phyloP scores from a whole-genome alignment of 2,113 vertebrate species.

The Eleginops maclovinus region DNA sequence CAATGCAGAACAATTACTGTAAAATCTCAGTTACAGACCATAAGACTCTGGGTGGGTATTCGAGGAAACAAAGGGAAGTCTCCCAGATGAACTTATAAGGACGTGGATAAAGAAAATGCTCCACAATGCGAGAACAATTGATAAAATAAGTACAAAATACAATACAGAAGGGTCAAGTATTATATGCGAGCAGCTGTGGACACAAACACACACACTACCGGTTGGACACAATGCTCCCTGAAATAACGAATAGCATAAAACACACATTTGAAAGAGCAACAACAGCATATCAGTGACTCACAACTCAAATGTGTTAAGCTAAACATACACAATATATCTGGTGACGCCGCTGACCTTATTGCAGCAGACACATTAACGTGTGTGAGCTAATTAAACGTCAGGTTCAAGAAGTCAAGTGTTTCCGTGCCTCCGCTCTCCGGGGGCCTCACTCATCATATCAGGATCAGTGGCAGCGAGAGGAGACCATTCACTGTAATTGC shows the following conservation, averaged over 20 bases:
- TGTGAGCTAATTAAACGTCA: constrained; percentile 11
- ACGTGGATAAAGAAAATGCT: too few relatives aligned
- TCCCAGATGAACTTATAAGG: too few relatives aligned
- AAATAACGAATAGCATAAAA: background rate
- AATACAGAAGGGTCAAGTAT: too few relatives aligned
- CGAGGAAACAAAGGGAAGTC: too few relatives aligned
- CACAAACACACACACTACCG: too few relatives aligned
- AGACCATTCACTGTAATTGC: constrained; percentile 22
- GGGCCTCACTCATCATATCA: constrained; percentile 6
- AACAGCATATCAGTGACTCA: background rate
- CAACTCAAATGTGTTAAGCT: background rate
- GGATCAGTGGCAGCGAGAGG: constrained; percentile 6
- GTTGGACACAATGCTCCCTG: too few relatives aligned
- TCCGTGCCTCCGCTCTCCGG: constrained; percentile 2
- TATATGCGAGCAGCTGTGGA: too few relatives aligned
- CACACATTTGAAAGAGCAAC: background rate
- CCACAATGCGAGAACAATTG: too few relatives aligned
- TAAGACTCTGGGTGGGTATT: too few relatives aligned
- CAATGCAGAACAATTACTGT: too few relatives aligned
- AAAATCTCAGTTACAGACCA: too few relatives aligned
- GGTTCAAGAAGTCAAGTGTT: constrained; percentile 18
- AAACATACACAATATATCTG: background rate
- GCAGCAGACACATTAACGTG: background rate
- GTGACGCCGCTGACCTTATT: background rate
- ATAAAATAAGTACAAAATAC: too few relatives aligned